Evolutionary conservation across 2,797 vertebrate species (phyloP), one percentile per base, ranked within the genome.

Genomic region (Sphenodon punctatus): DNA sequence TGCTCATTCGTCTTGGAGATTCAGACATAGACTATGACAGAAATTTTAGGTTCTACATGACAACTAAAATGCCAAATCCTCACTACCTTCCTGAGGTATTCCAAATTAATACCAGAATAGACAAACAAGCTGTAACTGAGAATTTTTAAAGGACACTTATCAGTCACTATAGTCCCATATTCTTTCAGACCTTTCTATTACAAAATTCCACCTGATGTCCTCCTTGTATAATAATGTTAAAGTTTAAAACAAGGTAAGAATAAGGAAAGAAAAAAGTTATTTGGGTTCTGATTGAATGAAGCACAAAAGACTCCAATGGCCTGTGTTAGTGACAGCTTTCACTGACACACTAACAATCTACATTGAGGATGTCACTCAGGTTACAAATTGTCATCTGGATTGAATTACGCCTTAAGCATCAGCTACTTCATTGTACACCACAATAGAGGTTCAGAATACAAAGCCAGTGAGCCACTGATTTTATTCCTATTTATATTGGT

Each of bases 41-140:
- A 93, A 97, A 96, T 87, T 98, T 98, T 80, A 95, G 87, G 74
- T 97, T 98, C 90, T 98, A 97, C 87, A 98, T 98, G 97, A 98
- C 97, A 51, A 97, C 97, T 69, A 98, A 98, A 91, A 95, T 98
- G 97, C 95, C 97, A 80, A 98, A 98, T 92, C 97, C 97, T 13
- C 97, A 97, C 89, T 98, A 98, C 87, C 94, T 98, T 45, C 97
- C 97, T 32, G 97, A 98, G 97, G 97, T 97, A 88, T 65, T 65
- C 74, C 58, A 3, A 11, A 46, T 14, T 10, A 16, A 22, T 23
- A 19, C 9, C 27, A n/a, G 36, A 55, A 8, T 58, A 72, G 51
- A 19, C 38, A 82, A 27, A 41, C 22, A 25, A 48, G 4, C 64
- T 8, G 32, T 73, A 22, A 13, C 13, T 34, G 3, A 16, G 20